Percentiles rank a stretch among this genome's conserved stretches.
phyloP scores from a whole-genome alignment of 2,888 invertebrate species.

The Parnassius smintheus region DNA sequence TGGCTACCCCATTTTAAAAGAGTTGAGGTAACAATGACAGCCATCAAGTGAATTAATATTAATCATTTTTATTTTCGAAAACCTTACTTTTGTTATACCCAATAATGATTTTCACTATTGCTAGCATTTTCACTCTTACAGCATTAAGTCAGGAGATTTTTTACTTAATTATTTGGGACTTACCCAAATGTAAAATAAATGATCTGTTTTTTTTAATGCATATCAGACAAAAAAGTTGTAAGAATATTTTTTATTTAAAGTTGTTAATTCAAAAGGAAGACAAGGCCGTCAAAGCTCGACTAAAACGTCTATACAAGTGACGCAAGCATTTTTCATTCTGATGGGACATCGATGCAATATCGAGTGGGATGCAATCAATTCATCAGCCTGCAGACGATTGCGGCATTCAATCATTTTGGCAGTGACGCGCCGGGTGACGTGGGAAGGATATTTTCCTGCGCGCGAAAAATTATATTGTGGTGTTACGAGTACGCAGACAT shows the following conservation, averaged over 20 bases:
- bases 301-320: slow-evolving; percentile 5
- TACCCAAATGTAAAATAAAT: no score
- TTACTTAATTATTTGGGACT: no score
- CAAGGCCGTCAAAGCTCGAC: not conserved
- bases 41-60: not conserved
- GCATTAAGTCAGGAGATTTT: no score
- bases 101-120: no score
- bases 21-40: slow-evolving; percentile 28
- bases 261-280: not conserved
- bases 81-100: no score
- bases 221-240: no score
- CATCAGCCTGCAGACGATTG: slow-evolving; percentile 45
- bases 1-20: slow-evolving; percentile 42
- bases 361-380: slow-evolving; percentile 42
- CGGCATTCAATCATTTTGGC: slow-evolving; percentile 49
- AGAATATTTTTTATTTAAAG: not conserved
- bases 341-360: slow-evolving; percentile 22
- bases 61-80: no score
- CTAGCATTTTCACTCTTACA: no score
- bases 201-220: no score
- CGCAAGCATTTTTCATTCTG: slow-evolving; percentile 18
- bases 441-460: slow-evolving; percentile 36
- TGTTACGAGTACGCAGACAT: not conserved
- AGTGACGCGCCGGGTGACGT: slow-evolving; percentile 31
- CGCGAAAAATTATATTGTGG: slow-evolving; percentile 17